Evolutionary conservation across 2,797 vertebrate genomes (phyloP), one percentile per base, ranked within the genome.

Genomic region (Kryptopterus vitreolus): DNA sequence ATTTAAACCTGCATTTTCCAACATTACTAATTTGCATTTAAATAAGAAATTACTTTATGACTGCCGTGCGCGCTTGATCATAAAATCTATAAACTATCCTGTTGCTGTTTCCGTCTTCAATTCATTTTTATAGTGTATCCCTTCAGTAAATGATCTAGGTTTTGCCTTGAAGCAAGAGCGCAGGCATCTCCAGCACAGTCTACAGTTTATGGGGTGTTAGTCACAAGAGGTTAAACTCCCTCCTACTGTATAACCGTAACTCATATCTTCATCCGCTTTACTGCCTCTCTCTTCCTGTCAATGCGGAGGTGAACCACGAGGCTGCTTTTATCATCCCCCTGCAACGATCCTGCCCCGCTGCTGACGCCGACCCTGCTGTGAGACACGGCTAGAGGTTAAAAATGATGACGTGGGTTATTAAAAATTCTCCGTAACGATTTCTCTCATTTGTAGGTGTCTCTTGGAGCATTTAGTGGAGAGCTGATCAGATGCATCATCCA

Each of bases 1-100:
- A 73, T 73, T 73, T 38, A 73, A 79, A 84, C 85, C 71, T 46
- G 50, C 61, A 74, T 70, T 84, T 84, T 76, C 62, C 80, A 84
- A 70, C 75, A 65, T 84, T 78, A 50, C 70, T 86, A 78, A 83
- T 86, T 86, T 84, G 78, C 85, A 86, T 84, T 86, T 86, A 86
- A 83, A 84, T 84, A 86, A 84, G 78, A 86, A 82, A 82, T 84
- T 80, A 84, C 46, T 82, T 77, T 80, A 58, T 59, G 75, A 68
- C 62, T 66, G 43, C 70, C 80, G 78, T 75, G 82, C 78, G 70
- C 70, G 26, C 70, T 82, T 65, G 57, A 66, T 86, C 80, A 82
- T 83, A 78, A 86, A 82, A 78, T 82, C 59, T 79, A 76, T 71
- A 77, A 83, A 79, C 82, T 75, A 78, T 58, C 24, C 53, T 58